phyloP scores from a whole-genome alignment of 2,888 invertebrate genomes.

The Cataglyphis livida region DNA sequence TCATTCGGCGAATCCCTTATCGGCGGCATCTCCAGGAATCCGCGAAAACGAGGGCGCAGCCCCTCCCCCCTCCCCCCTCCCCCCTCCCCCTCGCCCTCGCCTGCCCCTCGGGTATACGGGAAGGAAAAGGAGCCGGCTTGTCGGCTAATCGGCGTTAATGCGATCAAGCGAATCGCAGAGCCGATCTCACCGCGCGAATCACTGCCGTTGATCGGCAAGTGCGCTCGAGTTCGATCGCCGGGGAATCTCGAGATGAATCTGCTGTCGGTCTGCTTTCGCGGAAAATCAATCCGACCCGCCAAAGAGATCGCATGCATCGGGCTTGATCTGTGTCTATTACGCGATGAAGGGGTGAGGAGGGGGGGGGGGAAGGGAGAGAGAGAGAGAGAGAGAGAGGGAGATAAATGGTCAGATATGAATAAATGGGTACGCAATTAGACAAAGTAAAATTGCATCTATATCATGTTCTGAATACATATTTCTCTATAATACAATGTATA shows the following conservation, averaged over 20 bases:
- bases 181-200: slow-evolving; percentile 49
- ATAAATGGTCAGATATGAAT: slow-evolving; percentile 6
- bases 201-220: slow-evolving; percentile 46
- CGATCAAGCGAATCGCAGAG: slow-evolving; percentile 45
- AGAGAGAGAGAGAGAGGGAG: not conserved
- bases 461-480: not conserved
- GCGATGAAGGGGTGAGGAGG: not conserved
- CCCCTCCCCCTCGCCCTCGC: accelerated
- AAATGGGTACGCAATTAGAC: slow-evolving; percentile 21
- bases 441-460: slow-evolving; percentile 27
- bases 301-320: slow-evolving; percentile 47
- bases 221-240: slow-evolving; percentile 40
- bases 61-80: accelerated
- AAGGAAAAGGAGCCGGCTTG: slow-evolving; percentile 45
- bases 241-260: slow-evolving; percentile 51
- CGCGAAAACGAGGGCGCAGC: slow-evolving; percentile 9
- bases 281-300: slow-evolving; percentile 51
- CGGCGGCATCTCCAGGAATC: slow-evolving; percentile 27
- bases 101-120: not conserved
- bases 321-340: slow-evolving; percentile 53
- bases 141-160: slow-evolving; percentile 51
- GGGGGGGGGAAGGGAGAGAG: not conserved
- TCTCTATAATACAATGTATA: not conserved
- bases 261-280: slow-evolving; percentile 29
- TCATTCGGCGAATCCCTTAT: slow-evolving; percentile 21